Percentiles rank a stretch among this genome's conserved stretches.
These are phyloP conservation scores for Haliclona indistincta DNA, from an alignment of 37 sponge, comb jelly and placozoan species.

Conservation along the genomic window DNA sequence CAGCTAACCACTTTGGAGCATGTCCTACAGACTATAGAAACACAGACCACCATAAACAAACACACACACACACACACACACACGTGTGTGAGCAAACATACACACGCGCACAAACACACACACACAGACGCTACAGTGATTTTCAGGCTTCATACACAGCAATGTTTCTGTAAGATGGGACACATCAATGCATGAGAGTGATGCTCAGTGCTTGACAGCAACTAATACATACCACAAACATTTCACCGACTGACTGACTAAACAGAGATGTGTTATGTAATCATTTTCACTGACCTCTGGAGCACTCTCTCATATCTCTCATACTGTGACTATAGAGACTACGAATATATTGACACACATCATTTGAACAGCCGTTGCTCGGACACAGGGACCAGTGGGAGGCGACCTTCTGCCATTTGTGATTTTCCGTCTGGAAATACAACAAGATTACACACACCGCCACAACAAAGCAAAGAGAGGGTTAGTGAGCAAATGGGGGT, in stretches of 20 bases:
- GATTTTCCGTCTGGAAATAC: not conserved
- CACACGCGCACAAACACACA: conserved; percentile 11
- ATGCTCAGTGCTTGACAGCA: no score
- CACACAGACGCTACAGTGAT: not conserved
- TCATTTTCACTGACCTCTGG: not conserved
- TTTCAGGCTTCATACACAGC: no score
- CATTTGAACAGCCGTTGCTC: not conserved
- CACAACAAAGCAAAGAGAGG: not conserved
- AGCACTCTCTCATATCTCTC: not conserved
- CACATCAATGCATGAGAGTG: no score
- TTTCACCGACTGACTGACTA: no score
- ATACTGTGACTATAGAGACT: not conserved
- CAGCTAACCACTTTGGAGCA: no score
- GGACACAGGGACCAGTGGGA: not conserved
- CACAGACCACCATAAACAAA: conserved; percentile 8
- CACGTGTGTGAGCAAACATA: not conserved
- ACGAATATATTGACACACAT: not conserved
- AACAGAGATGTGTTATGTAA: no score
- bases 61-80: not conserved
- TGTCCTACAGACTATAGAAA: not conserved
- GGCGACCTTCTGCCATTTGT: not conserved
- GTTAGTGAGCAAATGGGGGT: no score
- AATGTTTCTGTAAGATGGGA: no score
- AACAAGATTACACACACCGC: not conserved
- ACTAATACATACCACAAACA: no score